phyloP scores from a whole-genome alignment of 2,888 invertebrate genomes.

The Brachyptera putata region DNA sequence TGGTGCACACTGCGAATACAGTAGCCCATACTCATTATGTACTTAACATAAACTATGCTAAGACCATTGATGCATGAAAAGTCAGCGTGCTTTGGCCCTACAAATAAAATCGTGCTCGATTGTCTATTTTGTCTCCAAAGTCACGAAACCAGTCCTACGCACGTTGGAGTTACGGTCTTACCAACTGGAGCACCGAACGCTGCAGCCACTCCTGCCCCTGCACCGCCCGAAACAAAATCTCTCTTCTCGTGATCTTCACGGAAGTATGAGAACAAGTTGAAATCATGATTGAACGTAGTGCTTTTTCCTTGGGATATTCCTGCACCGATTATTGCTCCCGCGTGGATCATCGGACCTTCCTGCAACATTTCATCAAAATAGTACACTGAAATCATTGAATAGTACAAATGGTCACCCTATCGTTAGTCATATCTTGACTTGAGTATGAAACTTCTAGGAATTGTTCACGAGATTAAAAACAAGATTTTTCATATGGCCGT shows the following conservation, averaged over 20 bases:
- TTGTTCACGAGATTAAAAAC: background rate
- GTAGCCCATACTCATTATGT: too few relatives aligned
- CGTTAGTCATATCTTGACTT: background rate
- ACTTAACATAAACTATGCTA: too few relatives aligned
- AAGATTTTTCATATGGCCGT: background rate
- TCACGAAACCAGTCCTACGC: too few relatives aligned
- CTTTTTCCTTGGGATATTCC: slow-evolving; percentile 96
- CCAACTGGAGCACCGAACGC: slow-evolving; percentile 95
- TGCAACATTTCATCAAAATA: slow-evolving; percentile 40
- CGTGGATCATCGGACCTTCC: slow-evolving; percentile 99
- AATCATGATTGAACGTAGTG: slow-evolving; percentile 75
- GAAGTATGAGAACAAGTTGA: slow-evolving; percentile 81
- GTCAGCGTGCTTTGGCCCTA: too few relatives aligned
- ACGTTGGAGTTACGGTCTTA: too few relatives aligned
- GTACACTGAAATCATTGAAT: background rate
- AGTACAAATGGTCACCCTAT: background rate
- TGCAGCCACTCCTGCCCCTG: slow-evolving; percentile 94
- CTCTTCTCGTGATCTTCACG: slow-evolving; percentile 96
- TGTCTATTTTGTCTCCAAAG: too few relatives aligned
- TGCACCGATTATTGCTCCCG: slow-evolving; percentile 95
- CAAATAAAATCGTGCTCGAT: too few relatives aligned
- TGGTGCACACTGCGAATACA: too few relatives aligned
- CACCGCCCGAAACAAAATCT: slow-evolving; percentile 96
- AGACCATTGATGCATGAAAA: too few relatives aligned
- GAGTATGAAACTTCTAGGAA: background rate